These are phyloP conservation scores for Anser cygnoides DNA, from an alignment of 2,113 vertebrate species.

Conservation along the genomic window DNA sequence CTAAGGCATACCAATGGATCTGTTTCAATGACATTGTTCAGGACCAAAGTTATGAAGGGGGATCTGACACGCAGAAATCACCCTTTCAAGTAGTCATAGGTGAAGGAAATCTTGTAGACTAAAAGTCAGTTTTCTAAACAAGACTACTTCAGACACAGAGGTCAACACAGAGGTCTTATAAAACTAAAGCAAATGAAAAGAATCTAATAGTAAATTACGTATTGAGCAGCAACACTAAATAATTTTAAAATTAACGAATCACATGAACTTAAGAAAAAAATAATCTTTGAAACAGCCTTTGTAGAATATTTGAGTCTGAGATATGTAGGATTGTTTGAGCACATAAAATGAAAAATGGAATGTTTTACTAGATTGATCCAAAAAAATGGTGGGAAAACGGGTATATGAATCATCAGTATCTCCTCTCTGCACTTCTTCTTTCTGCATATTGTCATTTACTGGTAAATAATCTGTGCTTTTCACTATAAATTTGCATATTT, in stretches of 20 bases:
- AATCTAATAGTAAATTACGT: neutral
- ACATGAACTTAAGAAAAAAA: neutral
- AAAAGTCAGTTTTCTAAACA: neutral
- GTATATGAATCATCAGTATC: neutral
- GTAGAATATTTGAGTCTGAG: neutral
- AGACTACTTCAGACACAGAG: neutral
- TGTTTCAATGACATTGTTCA: neutral
- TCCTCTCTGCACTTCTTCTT: neutral
- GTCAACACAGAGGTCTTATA: neutral
- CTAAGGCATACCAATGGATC: neutral
- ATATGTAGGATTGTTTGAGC: neutral
- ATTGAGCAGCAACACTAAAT: neutral
- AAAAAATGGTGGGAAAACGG: neutral
- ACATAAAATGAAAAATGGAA: accelerated
- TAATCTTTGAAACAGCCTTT: accelerated
- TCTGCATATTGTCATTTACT: neutral
- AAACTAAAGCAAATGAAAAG: neutral
- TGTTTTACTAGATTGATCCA: neutral
- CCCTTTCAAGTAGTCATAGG: neutral
- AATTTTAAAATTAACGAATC: neutral
- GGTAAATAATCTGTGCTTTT: neutral
- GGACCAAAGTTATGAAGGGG: neutral
- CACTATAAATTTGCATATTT: neutral
- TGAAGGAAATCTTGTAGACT: neutral
- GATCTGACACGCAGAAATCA: neutral